Conservation (phyloP, 2,888 invertebrate species). For the Scelioninae gen. 1 region DNA sequence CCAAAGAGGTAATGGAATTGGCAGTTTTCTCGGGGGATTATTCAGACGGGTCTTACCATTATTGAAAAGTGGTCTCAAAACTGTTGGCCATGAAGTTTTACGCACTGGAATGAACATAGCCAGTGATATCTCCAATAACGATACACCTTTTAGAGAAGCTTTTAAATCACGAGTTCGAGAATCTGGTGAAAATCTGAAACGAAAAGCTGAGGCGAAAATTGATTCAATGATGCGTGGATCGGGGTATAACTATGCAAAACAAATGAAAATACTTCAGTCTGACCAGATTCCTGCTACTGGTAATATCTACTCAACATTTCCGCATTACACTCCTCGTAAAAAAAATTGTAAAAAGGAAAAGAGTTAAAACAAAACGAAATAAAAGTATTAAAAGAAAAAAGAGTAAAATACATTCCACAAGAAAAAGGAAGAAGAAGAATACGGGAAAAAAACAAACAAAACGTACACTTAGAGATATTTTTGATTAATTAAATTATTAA, state of each 20-base stretch:
- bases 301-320: neutral
- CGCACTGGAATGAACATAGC: slow-evolving; percentile 2
- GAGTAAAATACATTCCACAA: neutral
- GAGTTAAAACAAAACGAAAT: neutral
- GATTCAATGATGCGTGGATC: slow-evolving; percentile 24
- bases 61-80: slow-evolving; percentile 1
- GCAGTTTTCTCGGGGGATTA: slow-evolving; percentile 24
- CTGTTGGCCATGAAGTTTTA: slow-evolving; percentile 17
- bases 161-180: neutral
- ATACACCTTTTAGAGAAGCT: slow-evolving; percentile 1
- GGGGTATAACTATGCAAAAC: slow-evolving; percentile 23
- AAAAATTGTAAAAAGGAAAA: neutral
- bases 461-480: slow-evolving; percentile 1
- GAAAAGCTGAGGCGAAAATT: slow-evolving; percentile 22
- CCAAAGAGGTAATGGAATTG: slow-evolving; percentile 22
- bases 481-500: neutral
- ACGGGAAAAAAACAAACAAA: neutral
- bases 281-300: neutral
- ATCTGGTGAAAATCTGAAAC: slow-evolving; percentile 1
- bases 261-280: neutral
- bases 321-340: neutral
- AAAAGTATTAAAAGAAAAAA: neutral
- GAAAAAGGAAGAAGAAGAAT: neutral
- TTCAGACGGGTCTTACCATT: slow-evolving; percentile 33
- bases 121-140: neutral